These are phyloP conservation scores for Arenaria interpres DNA, from an alignment of 2,113 vertebrate species.

Conservation along the genomic window DNA sequence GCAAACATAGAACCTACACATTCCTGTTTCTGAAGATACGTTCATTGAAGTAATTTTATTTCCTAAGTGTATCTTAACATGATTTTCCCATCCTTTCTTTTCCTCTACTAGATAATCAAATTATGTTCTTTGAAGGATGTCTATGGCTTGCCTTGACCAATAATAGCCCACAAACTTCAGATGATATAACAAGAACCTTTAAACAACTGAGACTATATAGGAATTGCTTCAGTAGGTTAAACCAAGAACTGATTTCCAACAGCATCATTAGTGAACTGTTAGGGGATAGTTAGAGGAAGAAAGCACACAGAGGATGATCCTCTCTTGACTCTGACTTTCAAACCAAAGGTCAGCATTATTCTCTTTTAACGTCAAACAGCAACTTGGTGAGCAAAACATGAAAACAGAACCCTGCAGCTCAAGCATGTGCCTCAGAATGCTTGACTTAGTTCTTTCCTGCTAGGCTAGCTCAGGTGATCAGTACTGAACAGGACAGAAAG, in stretches of 20 bases:
- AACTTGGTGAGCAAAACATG: neutral
- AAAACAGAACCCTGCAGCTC: neutral
- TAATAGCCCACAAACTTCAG: neutral
- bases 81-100: neutral
- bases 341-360: neutral
- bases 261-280: neutral
- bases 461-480: neutral
- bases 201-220: neutral
- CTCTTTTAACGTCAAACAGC: neutral
- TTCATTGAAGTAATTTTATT: neutral
- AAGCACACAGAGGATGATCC: neutral
- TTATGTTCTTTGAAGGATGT: neutral
- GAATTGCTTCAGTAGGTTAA: neutral
- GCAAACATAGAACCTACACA: neutral
- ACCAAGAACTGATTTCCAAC: neutral
- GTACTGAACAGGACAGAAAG: neutral
- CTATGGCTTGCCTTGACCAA: neutral
- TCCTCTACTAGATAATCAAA: neutral
- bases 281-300: neutral
- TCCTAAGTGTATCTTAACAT: neutral
- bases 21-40: neutral
- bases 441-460: neutral
- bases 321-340: neutral
- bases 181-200: neutral
- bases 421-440: neutral